phyloP scores from a whole-genome alignment of 2,888 invertebrate species.

The Heliconius cydno region DNA sequence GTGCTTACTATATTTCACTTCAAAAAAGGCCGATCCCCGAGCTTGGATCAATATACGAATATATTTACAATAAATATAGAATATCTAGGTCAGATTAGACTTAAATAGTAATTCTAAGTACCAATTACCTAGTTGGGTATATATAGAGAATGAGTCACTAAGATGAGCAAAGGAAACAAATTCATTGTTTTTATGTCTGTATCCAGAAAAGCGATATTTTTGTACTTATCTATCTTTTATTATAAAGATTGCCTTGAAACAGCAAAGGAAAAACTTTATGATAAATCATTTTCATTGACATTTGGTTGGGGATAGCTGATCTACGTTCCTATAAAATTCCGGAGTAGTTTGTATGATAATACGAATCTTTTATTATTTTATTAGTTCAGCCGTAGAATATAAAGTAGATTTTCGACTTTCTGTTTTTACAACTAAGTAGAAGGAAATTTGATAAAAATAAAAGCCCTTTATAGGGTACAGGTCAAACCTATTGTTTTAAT shows the following conservation, averaged over 20 bases:
- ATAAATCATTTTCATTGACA: slow-evolving; percentile 46
- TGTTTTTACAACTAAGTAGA: slow-evolving; percentile 34
- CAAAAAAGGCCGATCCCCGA: neutral
- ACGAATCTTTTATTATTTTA: slow-evolving; percentile 59
- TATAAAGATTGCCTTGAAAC: slow-evolving; percentile 31
- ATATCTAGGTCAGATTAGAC: slow-evolving; percentile 14
- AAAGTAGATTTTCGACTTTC: slow-evolving; percentile 39
- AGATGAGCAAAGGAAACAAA: slow-evolving; percentile 25
- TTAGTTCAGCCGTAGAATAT: slow-evolving; percentile 51
- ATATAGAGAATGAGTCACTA: slow-evolving; percentile 2
- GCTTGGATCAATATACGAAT: slow-evolving; percentile 1
- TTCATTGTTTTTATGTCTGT: slow-evolving; percentile 18
- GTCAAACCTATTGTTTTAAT: slow-evolving; percentile 30
- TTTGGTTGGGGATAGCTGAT: slow-evolving; percentile 25
- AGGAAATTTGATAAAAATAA: slow-evolving; percentile 31
- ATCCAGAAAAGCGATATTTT: slow-evolving; percentile 23
- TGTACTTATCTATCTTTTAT: slow-evolving; percentile 34
- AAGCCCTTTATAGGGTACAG: slow-evolving; percentile 21
- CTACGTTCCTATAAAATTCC: slow-evolving; percentile 39
- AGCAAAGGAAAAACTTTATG: slow-evolving; percentile 40
- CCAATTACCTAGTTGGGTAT: neutral
- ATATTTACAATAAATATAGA: slow-evolving; percentile 10
- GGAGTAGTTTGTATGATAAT: slow-evolving; percentile 62
- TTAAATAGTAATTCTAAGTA: neutral
- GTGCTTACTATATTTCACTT: neutral